Evolutionary conservation across 2,113 vertebrate genomes (phyloP).

Genomic region (Lathamus discolor): DNA sequence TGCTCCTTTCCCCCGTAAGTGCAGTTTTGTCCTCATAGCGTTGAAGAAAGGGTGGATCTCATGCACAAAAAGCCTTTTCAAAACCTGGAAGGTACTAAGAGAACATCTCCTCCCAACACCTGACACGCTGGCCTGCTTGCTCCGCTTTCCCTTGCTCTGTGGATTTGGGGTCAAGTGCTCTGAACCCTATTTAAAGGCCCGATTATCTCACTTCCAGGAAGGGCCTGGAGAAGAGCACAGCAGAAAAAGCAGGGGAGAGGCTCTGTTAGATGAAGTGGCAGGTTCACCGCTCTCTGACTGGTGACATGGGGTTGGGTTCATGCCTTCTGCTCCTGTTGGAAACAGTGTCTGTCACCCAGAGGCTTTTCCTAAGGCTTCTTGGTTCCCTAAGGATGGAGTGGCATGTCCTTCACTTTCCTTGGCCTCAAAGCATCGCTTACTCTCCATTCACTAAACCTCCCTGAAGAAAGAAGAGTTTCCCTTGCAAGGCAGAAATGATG

Average conservation of each 20-base stretch:
- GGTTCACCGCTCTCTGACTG: accelerated
- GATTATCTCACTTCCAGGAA: not conserved
- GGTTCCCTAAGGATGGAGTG: not conserved
- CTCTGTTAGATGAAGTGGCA: accelerated
- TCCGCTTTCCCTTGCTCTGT: slow-evolving; percentile 2
- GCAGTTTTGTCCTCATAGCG: slow-evolving; percentile 71
- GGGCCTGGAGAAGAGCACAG: not conserved
- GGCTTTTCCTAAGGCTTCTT: not conserved
- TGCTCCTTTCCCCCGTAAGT: slow-evolving; percentile 73
- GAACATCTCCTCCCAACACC: slow-evolving; percentile 41
- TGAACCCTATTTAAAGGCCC: not conserved
- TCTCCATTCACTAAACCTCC: not conserved
- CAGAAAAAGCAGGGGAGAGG: not conserved
- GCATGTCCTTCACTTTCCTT: not conserved
- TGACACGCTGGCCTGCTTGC: not conserved
- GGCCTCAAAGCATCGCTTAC: not conserved
- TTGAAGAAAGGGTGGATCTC: slow-evolving; percentile 61
- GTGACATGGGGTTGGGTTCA: accelerated
- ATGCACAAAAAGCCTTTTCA: slow-evolving; percentile 44
- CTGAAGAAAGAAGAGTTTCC: not conserved
- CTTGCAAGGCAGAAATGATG: not conserved
- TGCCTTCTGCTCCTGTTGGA: not conserved
- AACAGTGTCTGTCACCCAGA: accelerated
- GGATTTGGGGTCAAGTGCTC: slow-evolving; percentile 11
- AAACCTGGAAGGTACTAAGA: slow-evolving; percentile 30